Percentiles rank a stretch among this genome's conserved stretches.
These are phyloP conservation scores for Gallirallus australis DNA, from an alignment of 2,797 vertebrate species.

Conservation along the genomic window DNA sequence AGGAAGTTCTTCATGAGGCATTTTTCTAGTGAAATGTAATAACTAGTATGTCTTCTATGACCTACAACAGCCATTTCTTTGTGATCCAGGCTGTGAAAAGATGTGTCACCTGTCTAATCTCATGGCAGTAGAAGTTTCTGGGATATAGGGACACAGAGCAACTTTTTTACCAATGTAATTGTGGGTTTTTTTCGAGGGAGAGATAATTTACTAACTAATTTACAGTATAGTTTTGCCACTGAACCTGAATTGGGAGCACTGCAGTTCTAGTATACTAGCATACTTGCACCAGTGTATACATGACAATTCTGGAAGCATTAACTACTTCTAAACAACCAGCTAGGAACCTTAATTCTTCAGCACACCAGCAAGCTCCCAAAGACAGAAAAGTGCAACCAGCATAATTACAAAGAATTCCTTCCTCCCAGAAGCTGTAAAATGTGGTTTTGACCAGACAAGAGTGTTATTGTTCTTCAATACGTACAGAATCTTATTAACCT, in stretches of 20 bases:
- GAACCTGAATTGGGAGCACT: neutral
- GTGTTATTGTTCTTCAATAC: slow-evolving; percentile 5
- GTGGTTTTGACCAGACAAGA: slow-evolving; percentile 13
- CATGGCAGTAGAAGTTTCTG: neutral
- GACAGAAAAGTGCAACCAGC: neutral
- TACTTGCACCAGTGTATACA: neutral
- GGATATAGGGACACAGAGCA: neutral
- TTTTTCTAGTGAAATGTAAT: neutral
- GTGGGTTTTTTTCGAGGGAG: neutral
- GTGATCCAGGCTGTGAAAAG: neutral
- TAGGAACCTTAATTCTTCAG: neutral
- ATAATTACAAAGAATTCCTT: neutral
- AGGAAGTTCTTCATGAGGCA: neutral
- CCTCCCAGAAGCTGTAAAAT: slow-evolving; percentile 13
- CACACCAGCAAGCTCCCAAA: slow-evolving; percentile 14
- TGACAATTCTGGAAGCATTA: slow-evolving; percentile 1
- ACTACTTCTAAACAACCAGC: slow-evolving; percentile 17
- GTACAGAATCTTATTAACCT: slow-evolving; percentile 35
- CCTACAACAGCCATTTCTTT: neutral
- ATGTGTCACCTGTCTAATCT: neutral
- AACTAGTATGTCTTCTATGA: neutral
- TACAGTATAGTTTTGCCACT: neutral
- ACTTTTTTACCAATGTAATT: neutral
- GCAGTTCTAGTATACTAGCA: neutral
- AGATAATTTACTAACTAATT: neutral